Evolutionary conservation across 1,140 invertebrate genomes (phyloP).

Genomic region (Diuraphis noxia): DNA sequence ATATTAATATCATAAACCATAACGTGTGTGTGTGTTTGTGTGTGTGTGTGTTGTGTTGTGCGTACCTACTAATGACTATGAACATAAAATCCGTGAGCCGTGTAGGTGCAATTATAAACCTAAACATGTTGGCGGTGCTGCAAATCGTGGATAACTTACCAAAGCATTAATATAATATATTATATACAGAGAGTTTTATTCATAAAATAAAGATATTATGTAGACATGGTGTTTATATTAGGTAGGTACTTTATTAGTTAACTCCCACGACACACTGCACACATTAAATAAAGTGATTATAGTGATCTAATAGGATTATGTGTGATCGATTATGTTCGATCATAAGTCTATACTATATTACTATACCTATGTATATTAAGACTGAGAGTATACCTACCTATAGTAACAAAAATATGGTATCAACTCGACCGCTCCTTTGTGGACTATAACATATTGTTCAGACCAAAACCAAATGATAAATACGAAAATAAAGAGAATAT

Average conservation of each 20-base stretch:
- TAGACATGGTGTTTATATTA: too few species aligned
- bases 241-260: too few species aligned
- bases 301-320: too few species aligned
- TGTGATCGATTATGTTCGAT: too few species aligned
- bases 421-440: too few species aligned
- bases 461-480: not conserved
- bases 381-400: too few species aligned
- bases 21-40: not conserved
- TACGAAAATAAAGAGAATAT: not conserved
- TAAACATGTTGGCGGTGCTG: not conserved
- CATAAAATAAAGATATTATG: not conserved
- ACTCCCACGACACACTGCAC: too few species aligned
- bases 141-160: not conserved
- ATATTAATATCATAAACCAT: not conserved
- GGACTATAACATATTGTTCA: too few species aligned
- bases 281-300: too few species aligned
- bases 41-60: not conserved
- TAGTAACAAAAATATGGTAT: too few species aligned
- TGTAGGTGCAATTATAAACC: not conserved
- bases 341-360: too few species aligned
- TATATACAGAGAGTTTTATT: not conserved
- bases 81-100: not conserved
- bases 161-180: not conserved
- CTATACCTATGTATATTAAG: too few species aligned
- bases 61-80: conserved; percentile 6